These are phyloP conservation scores for Bombus terrestris DNA, from an alignment of 1,140 invertebrate genomes.

Conservation along the genomic window DNA sequence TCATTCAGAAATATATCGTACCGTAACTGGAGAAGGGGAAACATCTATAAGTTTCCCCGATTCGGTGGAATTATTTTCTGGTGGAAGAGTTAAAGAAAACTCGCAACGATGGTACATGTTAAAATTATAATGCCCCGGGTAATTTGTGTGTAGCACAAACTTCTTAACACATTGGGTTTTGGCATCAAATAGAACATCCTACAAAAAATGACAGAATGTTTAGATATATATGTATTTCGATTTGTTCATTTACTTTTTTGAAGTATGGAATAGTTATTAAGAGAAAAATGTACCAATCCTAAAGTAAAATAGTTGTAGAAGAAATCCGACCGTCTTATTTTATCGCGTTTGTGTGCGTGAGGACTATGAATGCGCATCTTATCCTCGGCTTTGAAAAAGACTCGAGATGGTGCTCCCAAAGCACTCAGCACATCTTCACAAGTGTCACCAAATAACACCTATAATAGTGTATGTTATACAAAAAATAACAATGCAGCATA, in stretches of 20 bases:
- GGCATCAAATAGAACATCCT: slow-evolving; percentile 98
- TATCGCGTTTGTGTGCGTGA: slow-evolving; percentile 89
- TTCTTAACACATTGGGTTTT: slow-evolving; percentile 97
- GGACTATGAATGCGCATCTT: slow-evolving; percentile 99
- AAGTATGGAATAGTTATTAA: not conserved
- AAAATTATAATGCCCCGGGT: slow-evolving; percentile 99
- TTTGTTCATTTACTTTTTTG: not conserved
- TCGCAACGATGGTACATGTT: slow-evolving; percentile 98
- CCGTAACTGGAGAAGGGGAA: slow-evolving; percentile 84
- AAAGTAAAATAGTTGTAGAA: slow-evolving; percentile 99
- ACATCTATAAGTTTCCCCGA: slow-evolving; percentile 85
- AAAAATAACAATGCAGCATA: not conserved
- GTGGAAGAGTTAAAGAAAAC: slow-evolving; percentile 90
- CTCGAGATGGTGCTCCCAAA: slow-evolving; percentile 89
- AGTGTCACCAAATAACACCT: slow-evolving; percentile 91
- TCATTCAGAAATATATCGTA: slow-evolving; percentile 71
- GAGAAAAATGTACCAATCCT: slow-evolving; percentile 88
- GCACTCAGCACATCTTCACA: slow-evolving; percentile 93
- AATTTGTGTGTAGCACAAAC: slow-evolving; percentile 98
- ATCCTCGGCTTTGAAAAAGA: slow-evolving; percentile 98
- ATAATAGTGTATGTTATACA: not conserved
- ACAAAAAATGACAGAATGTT: slow-evolving; percentile 70
- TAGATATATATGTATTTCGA: not conserved
- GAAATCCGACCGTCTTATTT: slow-evolving; percentile 92
- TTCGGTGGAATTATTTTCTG: slow-evolving; percentile 83